Evolutionary conservation across 92 coral and sea anemone genomes (phyloP).

Genomic region (Zoanthus sansibaricus): DNA sequence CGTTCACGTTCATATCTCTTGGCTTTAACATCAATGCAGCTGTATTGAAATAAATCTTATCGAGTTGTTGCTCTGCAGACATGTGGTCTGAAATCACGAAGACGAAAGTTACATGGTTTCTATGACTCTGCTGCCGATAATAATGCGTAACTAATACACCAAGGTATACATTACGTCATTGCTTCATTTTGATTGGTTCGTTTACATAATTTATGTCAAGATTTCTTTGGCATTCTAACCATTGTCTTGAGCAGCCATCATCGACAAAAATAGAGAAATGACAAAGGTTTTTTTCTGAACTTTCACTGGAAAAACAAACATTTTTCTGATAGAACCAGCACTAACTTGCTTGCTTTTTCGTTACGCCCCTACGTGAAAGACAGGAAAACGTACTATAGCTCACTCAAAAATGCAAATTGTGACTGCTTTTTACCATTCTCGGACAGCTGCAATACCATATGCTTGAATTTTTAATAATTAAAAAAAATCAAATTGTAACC

Average conservation of each 20-base stretch:
- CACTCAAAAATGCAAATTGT: background rate
- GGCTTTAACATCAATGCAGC: background rate
- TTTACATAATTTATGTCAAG: background rate
- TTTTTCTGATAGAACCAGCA: background rate
- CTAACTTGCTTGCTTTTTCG: background rate
- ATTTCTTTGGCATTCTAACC: constrained; percentile 40
- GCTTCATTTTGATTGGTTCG: constrained; percentile 59
- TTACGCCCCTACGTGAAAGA: background rate
- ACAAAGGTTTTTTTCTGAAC: background rate
- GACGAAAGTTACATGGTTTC: constrained; percentile 33
- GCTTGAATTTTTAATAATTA: too few species aligned
- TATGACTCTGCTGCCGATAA: constrained; percentile 32
- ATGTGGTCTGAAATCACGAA: constrained; percentile 19
- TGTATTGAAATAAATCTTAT: background rate
- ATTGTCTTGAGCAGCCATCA: constrained; percentile 23
- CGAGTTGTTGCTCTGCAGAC: constrained; percentile 36
- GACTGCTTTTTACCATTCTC: background rate
- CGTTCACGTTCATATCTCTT: constrained; percentile 18
- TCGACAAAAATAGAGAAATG: constrained; percentile 31
- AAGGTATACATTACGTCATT: constrained; percentile 76
- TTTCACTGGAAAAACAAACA: background rate
- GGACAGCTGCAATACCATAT: background rate
- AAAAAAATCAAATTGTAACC: background rate
- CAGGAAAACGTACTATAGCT: background rate
- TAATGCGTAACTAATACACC: constrained; percentile 91